Evolutionary conservation across 2,888 invertebrate genomes (phyloP).

Genomic region (Lepidocyrtinus sp.): DNA sequence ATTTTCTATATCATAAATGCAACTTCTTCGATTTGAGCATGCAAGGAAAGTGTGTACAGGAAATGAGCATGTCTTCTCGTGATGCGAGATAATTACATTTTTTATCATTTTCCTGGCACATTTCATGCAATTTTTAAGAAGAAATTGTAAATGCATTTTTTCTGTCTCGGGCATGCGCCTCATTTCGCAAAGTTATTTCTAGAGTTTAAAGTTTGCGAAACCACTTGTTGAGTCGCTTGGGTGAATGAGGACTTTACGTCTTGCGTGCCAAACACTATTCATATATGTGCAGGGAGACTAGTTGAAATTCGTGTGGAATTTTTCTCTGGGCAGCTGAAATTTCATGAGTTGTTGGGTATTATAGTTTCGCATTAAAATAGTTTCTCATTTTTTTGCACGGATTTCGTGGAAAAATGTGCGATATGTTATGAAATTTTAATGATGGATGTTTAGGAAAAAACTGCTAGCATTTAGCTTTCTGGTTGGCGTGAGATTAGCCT

Average conservation of each 20-base stretch:
- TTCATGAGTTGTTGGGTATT: background rate
- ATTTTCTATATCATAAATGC: background rate
- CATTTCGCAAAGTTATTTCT: no score
- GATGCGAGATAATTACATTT: constrained; percentile 32
- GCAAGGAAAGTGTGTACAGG: background rate
- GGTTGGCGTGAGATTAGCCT: background rate
- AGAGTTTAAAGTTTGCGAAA: background rate
- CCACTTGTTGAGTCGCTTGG: background rate
- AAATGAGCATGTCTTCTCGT: background rate
- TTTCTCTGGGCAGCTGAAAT: background rate
- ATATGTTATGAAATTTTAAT: background rate
- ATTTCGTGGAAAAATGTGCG: background rate
- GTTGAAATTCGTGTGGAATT: background rate
- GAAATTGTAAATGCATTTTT: background rate
- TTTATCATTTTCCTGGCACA: constrained; percentile 53
- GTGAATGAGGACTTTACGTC: background rate
- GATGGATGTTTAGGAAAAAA: background rate
- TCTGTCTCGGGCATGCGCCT: background rate
- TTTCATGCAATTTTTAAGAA: background rate
- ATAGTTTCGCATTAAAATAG: background rate
- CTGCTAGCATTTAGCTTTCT: no score
- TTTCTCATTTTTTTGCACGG: background rate
- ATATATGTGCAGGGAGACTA: background rate
- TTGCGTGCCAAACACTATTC: background rate
- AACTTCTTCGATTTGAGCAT: background rate